Evolutionary conservation across 2,888 invertebrate species (phyloP), one percentile per base, ranked within the genome.

Genomic region (Plebejus melissa): DNA sequence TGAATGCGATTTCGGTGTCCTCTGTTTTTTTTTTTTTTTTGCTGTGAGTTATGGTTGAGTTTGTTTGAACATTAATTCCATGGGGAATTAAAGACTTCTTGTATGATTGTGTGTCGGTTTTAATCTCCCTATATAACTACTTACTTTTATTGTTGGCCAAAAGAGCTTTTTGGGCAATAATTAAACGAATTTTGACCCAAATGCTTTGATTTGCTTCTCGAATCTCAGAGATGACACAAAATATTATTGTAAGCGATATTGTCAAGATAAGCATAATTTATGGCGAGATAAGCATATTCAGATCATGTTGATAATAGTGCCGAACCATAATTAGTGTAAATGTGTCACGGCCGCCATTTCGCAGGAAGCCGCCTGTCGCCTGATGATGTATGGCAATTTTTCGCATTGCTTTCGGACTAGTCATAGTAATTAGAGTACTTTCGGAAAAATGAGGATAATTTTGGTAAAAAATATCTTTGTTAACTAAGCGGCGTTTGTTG

Each of bases 201-300:
- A 6, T 38, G 9, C 46, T 46, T 22, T 58, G 58, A 28, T 28
- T 60, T 28, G 60, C 60, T 60, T 3, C 9, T 28, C 60, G 28
- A 58, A 58, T 58, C 22, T 60, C 22, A 22, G 76, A 70, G 77
- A 75, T 77, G 77, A 80, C 82, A 93, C 90, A 86, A 86, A 92
- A 32, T 32, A 32, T 90, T 84, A 87, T 82, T 83, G 80, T 81
- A 82, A 86, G 85, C 88, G 88, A 84, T 82, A 86, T 82, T 87
- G 91, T 90, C 90, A 84, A 90, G 93, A 93, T 93, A 93, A 91
- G 84, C 85, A 80, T 90, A 90, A 92, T 90, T 88, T 91, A 93
- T 92, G 85, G 86, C 84, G 80, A 84, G 84, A 85, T 80, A 84
- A 84, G 83, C 83, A 82, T 83, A 83, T 88, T 89, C 85, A 88